Conservation (phyloP, 2,113 vertebrate genomes). For the mouse (Mus musculus) region GRCm39 chr16:49198501-49199000, state of each 20-base stretch:
- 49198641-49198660: not conserved
- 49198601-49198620: not conserved
- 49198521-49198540: not conserved
- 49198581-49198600: not conserved
- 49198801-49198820: not conserved
- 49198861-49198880: conserved; percentile 18
- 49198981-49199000: not conserved
- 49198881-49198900: not conserved
- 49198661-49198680: not conserved
- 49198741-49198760: conserved; percentile 38
- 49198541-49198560: not conserved
- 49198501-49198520: not conserved
- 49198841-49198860: conserved; percentile 25
- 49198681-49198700: not conserved
- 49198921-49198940: not conserved
- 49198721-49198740: conserved; percentile 25
- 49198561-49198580: not conserved
- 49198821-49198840: conserved; percentile 7
- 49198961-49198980: not conserved
- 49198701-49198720: not conserved
- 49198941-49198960: not conserved
- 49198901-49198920: not conserved
- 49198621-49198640: not conserved
- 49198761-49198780: conserved; percentile 54
- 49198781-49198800: not conserved